Evolutionary conservation across 2,888 invertebrate genomes (phyloP).

Genomic region (Leptopilina syphax): DNA sequence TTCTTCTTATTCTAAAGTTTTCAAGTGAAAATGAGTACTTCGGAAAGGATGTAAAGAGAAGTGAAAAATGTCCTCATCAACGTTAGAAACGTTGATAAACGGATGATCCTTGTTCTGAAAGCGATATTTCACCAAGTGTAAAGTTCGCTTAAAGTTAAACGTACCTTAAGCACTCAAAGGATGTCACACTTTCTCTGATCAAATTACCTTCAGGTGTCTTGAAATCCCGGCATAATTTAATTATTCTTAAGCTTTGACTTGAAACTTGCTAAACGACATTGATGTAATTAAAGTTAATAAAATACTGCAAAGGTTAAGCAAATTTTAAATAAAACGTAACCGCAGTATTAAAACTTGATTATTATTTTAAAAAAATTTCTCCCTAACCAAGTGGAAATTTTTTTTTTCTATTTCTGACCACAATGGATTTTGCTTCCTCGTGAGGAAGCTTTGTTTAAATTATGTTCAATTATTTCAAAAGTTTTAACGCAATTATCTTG

Average conservation of each 20-base stretch:
- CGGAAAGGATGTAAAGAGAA: neutral
- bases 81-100: neutral
- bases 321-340: neutral
- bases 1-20: neutral
- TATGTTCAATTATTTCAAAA: too few relatives aligned
- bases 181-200: constrained; percentile 1
- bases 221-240: constrained; percentile 1
- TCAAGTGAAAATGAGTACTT: constrained; percentile 5
- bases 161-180: neutral
- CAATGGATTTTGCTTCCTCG: too few relatives aligned
- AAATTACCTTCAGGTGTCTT: constrained; percentile 4
- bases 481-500: too few relatives aligned
- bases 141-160: neutral
- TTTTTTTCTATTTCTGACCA: too few relatives aligned
- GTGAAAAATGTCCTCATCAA: constrained; percentile 13
- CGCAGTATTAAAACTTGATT: too few relatives aligned
- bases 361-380: too few relatives aligned
- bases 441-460: too few relatives aligned
- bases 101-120: neutral
- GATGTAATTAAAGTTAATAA: neutral
- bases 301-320: neutral
- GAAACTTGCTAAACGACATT: neutral
- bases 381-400: too few relatives aligned
- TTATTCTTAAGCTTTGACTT: neutral
- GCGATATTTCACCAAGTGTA: constrained; percentile 19